Base-by-base conservation (phyloP, 2,888 invertebrate genomes). In the Agrochola lychnidis region DNA sequence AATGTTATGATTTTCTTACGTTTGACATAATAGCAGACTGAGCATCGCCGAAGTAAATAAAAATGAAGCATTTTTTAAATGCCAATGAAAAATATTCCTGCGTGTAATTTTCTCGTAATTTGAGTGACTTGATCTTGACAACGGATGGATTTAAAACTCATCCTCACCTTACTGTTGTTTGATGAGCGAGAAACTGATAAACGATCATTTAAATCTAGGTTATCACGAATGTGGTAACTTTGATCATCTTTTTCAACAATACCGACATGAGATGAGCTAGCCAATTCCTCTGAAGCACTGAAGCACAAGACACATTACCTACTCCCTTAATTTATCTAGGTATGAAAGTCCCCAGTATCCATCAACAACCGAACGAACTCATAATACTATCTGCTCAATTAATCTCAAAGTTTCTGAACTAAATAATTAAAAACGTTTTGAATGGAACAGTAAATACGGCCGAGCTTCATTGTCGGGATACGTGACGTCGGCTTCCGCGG, bases 371-470 rank as follows among this genome's bases (percentile, higher is more conserved):
- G 75, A 76, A 78, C 83, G 62, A 73, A 77, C 56, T 86, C 86
- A 89, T 90, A 92, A 90, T 89, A 88, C 89, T 92, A 93, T 93
- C 93, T 85, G 62, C 36, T 83, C 89, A 85, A 90, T 92, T 91
- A 92, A 94, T 93, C 93, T 92, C 70, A 73, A 64, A 63, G 76
- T 72, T 88, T 88, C 77, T 83, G 84, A 70, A 89, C 90, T 90
- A 92, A 92, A 94, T 93, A 94, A 94, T 94, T 94, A 94, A 94
- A 92, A 93, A 90, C 78, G 30, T 78, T 81, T 86, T 94, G 89
- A 94, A 94, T 94, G 90, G 93, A 81, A 87, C 90, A 92, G 90
- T 94, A 94, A 94, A 94, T 93, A 93, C 89, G 72, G 79, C 71
- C 53, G 19, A 79, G 71, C 76, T 82, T 87, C 91, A 92, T 92